Evolutionary conservation across 30 jellyfish, hydroid and myxozoan genomes (phyloP).

Genomic region (Aurelia sp.): DNA sequence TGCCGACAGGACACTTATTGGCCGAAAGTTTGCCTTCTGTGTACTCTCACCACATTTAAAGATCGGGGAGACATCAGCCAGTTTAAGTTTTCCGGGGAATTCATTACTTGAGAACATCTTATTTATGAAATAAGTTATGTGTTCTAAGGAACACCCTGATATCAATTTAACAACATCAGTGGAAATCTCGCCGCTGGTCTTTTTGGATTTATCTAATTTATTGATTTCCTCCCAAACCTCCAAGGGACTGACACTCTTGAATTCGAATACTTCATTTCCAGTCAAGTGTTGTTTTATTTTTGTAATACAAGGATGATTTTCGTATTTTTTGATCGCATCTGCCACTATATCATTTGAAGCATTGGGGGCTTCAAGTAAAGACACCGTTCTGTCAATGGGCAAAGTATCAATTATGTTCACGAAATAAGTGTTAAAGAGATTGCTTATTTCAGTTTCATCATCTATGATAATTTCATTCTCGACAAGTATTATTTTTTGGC

Average conservation of each 20-base stretch:
- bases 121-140: slow-evolving; percentile 3
- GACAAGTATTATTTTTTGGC: too few species aligned
- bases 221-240: slow-evolving; percentile 3
- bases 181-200: slow-evolving; percentile 5
- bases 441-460: slow-evolving; percentile 14
- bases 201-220: not conserved
- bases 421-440: slow-evolving; percentile 12
- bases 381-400: not conserved
- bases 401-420: slow-evolving; percentile 19
- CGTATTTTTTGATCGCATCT: not conserved
- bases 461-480: not conserved
- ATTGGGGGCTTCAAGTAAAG: not conserved
- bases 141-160: slow-evolving; percentile 3
- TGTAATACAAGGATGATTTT: not conserved
- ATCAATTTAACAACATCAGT: not conserved
- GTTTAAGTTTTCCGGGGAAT: too few species aligned
- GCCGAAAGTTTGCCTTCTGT: slow-evolving; percentile 29
- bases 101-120: not conserved
- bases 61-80: slow-evolving; percentile 2
- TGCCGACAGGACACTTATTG: slow-evolving; percentile 47
- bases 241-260: not conserved
- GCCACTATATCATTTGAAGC: not conserved
- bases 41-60: slow-evolving; percentile 21
- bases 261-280: not conserved
- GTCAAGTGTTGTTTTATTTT: not conserved